Conservation (phyloP, 2,888 invertebrate genomes). For the Acanthoscelides obtectus region DNA sequence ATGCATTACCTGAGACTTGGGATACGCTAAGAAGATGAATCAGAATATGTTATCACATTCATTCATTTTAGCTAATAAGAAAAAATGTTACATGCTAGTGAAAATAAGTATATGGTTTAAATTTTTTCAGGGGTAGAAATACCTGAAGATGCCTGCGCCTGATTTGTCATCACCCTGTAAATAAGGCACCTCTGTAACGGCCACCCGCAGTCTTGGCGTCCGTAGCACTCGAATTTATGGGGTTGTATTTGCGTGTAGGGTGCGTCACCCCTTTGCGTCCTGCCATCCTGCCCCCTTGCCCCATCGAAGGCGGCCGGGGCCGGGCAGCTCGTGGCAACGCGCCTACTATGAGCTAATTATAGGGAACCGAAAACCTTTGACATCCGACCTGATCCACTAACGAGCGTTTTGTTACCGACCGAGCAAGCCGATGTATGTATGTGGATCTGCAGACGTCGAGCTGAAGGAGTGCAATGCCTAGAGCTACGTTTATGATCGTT, state of each 20-base stretch:
- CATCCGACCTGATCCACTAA: slow-evolving; percentile 49
- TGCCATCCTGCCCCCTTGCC: background rate
- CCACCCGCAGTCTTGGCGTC: background rate
- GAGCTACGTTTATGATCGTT: background rate
- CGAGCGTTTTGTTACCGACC: slow-evolving; percentile 30
- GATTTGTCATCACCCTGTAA: background rate
- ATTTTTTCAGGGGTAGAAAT: no score
- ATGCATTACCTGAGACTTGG: no score
- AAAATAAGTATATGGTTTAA: no score
- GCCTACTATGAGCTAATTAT: slow-evolving; percentile 42
- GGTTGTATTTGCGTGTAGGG: background rate
- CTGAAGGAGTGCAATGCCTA: background rate
- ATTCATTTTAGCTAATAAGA: no score
- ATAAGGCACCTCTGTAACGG: background rate
- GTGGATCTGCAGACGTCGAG: background rate
- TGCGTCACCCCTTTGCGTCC: background rate
- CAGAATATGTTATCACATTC: no score
- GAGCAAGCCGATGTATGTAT: background rate
- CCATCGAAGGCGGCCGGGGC: background rate
- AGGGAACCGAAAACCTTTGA: slow-evolving; percentile 50
- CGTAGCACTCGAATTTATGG: background rate
- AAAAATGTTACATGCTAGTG: no score
- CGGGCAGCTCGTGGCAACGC: slow-evolving; percentile 40
- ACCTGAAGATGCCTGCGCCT: no score
- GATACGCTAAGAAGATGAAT: no score